Base-by-base conservation (phyloP, 2,113 vertebrate species). In the Petrocephalus zakoni region DNA sequence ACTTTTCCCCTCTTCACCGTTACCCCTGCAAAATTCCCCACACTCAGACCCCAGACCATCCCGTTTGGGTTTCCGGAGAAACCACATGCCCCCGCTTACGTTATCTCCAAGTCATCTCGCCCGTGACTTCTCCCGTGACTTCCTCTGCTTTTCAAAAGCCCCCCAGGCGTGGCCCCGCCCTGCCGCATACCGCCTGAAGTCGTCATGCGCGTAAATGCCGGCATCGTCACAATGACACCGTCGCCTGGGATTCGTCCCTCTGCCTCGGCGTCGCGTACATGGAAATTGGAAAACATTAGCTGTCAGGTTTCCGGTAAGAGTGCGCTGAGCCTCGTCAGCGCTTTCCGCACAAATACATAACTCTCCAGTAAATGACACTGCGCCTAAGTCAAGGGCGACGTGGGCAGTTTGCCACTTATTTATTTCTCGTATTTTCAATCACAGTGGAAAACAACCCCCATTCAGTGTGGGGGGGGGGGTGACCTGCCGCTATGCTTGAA, bases 361-460 rank as follows among this genome's bases (percentile, higher is more conserved):
- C 72, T 56, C n/a, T 37, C 88, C 86, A 52, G 25, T 37, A 19
- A 58, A 37, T 17, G 34, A 51, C 11, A 87, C 53, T 68, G 78
- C 81, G 85, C 25, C 72, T 19, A 72, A 83, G 87, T 90, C 87
- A 88, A 85, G 87, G 42, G 88, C 83, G 72, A 58, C 75, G 29
- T 29, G 8, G 47, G 68, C 56, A 88, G 85, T 86, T 47, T 34
- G 53, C 83, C 47, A 86, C 52, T 58, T n/a, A 85, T 88, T 88
- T 83, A 85, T 81, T 82, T 90, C 61, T 85, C 49, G 55, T 83
- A 82, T 68, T 88, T 87, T 46, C 85, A 56, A 89, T 89, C 90
- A 90, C 42, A 17, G 72, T 52, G 85, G 84, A 81, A 3, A 34
- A 89, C 87, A 87, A 87, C 29, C 87, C 22, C 55, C 34, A 84